Conservation (phyloP, 1,140 invertebrate genomes). For the Zaprionus ornatus region DNA sequence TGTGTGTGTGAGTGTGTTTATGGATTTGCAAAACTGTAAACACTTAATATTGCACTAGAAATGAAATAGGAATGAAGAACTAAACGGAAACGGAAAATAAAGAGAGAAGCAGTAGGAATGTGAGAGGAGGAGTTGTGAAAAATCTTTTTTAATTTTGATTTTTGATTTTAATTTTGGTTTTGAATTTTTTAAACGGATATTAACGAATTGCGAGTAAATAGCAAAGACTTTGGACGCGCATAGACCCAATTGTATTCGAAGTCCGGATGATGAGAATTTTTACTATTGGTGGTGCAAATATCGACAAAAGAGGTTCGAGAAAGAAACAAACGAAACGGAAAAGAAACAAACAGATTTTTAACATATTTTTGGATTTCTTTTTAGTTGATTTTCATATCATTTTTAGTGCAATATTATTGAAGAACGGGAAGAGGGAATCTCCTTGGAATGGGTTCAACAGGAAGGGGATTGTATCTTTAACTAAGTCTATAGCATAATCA, state of each 20-base stretch:
- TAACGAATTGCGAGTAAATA: constrained; percentile 79
- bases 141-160: constrained; percentile 7
- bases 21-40: constrained; percentile 17
- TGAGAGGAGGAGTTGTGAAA: constrained; percentile 8
- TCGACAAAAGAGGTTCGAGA: constrained; percentile 17
- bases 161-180: background rate
- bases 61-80: constrained; percentile 28
- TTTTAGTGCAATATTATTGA: constrained; percentile 79
- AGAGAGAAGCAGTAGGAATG: constrained; percentile 5
- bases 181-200: constrained; percentile 64
- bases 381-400: constrained; percentile 45
- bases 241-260: constrained; percentile 83
- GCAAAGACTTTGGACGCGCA: constrained; percentile 78
- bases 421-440: background rate
- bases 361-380: constrained; percentile 8
- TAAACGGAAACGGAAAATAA: constrained; percentile 19
- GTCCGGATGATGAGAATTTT: constrained; percentile 69
- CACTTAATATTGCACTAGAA: constrained; percentile 77
- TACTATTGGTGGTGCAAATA: constrained; percentile 48
- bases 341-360: constrained; percentile 37
- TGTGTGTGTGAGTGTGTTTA: background rate
- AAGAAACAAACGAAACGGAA: constrained; percentile 49
- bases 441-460: background rate
- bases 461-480: background rate
- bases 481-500: background rate